Conservation (phyloP, 1,140 invertebrate species). For the Drosophila paulistorum region DNA sequence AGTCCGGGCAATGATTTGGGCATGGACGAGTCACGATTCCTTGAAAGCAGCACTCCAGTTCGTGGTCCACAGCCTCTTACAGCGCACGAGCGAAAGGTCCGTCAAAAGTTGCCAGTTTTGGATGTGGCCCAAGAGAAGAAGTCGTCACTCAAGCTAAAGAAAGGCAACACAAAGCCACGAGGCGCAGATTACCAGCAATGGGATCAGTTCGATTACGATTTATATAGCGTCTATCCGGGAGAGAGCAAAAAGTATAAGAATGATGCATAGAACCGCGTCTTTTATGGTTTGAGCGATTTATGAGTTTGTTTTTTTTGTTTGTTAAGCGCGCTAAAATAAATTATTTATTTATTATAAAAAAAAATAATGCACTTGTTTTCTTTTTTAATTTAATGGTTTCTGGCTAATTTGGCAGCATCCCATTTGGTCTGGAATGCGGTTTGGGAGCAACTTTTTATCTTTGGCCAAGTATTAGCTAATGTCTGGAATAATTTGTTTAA, state of each 20-base stretch:
- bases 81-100: conserved; percentile 48
- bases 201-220: conserved; percentile 80
- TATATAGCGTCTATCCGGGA: conserved; percentile 71
- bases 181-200: conserved; percentile 57
- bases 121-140: conserved; percentile 59
- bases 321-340: conserved; percentile 70
- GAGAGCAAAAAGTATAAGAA: conserved; percentile 69
- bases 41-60: conserved; percentile 44
- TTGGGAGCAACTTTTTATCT: conserved; percentile 34
- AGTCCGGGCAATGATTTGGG: conserved; percentile 56
- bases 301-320: conserved; percentile 56
- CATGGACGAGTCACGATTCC: conserved; percentile 74
- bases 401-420: conserved; percentile 20
- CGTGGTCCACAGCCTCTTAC: conserved; percentile 57
- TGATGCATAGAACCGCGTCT: conserved; percentile 39
- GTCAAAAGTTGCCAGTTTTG: conserved; percentile 50
- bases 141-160: conserved; percentile 59
- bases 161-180: conserved; percentile 63
- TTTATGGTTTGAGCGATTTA: conserved; percentile 22
- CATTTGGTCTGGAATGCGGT: conserved; percentile 39
- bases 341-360: conserved; percentile 78
- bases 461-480: conserved; percentile 33
- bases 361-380: conserved; percentile 41
- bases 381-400: conserved; percentile 14
- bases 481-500: conserved; percentile 54